Percentiles rank a stretch among this genome's conserved stretches.
Evolutionary conservation across 2,888 invertebrate genomes (phyloP).

Genomic region (Heterodera filipjevi): DNA sequence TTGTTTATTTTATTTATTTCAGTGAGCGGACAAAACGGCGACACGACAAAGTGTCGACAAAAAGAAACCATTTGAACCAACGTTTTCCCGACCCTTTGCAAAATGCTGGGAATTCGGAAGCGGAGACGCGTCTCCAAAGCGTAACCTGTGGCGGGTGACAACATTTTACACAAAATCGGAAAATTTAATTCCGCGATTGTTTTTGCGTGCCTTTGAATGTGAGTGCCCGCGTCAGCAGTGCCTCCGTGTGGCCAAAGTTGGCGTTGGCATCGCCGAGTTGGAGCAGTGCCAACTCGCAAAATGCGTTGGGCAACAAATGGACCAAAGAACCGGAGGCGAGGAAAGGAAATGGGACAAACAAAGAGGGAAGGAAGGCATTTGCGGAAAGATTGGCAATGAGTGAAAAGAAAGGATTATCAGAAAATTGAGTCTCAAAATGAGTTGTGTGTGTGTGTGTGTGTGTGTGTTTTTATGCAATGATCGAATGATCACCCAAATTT

Average conservation of each 20-base stretch:
- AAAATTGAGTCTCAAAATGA: too few species aligned
- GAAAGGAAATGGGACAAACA: background rate
- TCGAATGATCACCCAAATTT: conserved; percentile 40
- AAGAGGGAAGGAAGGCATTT: background rate
- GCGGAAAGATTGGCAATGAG: too few species aligned
- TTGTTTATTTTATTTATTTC: too few species aligned
- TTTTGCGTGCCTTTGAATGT: conserved; percentile 27
- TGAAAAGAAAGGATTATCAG: conserved; percentile 77
- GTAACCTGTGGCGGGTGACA: conserved; percentile 47
- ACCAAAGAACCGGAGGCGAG: conserved; percentile 67
- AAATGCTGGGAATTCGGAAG: conserved; percentile 55
- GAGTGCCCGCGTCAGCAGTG: conserved; percentile 78
- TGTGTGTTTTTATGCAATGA: too few species aligned
- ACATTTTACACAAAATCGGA: background rate
- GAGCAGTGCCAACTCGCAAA: conserved; percentile 82
- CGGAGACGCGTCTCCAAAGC: conserved; percentile 62
- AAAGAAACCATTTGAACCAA: background rate
- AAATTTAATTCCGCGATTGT: background rate
- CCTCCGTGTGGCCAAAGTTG: conserved; percentile 67
- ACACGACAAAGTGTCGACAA: background rate
- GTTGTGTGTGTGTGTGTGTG: too few species aligned
- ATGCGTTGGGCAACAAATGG: conserved; percentile 83
- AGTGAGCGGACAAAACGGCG: background rate
- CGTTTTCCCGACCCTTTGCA: conserved; percentile 12
- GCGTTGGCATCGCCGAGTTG: conserved; percentile 74